These are phyloP conservation scores for Enteromius unitaeniatus DNA, from an alignment of 2,797 vertebrate genomes.

Conservation along the genomic window DNA sequence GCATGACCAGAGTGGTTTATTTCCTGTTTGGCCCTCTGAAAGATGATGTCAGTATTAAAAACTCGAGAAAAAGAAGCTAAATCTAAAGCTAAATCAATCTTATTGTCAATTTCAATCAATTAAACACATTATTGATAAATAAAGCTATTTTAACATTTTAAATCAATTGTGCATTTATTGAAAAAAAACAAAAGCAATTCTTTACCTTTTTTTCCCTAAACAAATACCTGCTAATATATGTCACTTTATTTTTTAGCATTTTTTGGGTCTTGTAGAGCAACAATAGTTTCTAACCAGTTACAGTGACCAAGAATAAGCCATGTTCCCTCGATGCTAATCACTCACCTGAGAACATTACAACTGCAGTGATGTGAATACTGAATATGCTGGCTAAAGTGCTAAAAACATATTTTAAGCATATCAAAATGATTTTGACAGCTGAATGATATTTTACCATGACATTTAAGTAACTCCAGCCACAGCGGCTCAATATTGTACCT, in stretches of 20 bases:
- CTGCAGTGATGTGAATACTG: background rate
- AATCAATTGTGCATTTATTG: no score
- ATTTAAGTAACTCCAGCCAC: background rate
- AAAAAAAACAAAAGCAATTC: no score
- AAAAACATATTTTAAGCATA: slow-evolving; percentile 17
- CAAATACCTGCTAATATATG: background rate
- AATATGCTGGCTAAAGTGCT: slow-evolving; percentile 1
- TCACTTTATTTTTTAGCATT: background rate
- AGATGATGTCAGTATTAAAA: background rate
- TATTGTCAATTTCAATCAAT: no score
- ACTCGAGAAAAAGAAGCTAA: background rate
- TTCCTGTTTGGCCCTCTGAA: background rate
- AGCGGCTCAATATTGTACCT: background rate
- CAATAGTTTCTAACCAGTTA: background rate
- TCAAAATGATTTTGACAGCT: slow-evolving; percentile 20
- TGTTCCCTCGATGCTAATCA: background rate
- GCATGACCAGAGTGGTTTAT: background rate
- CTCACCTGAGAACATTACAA: background rate
- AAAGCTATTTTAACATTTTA: no score
- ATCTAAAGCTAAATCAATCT: background rate
- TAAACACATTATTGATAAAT: no score
- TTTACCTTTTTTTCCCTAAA: background rate
- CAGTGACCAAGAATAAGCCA: background rate
- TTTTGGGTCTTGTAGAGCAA: background rate
- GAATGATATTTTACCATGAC: slow-evolving; percentile 21